Base-by-base conservation (phyloP, 2,113 vertebrate genomes). In the Rhagologus leucostigma region DNA sequence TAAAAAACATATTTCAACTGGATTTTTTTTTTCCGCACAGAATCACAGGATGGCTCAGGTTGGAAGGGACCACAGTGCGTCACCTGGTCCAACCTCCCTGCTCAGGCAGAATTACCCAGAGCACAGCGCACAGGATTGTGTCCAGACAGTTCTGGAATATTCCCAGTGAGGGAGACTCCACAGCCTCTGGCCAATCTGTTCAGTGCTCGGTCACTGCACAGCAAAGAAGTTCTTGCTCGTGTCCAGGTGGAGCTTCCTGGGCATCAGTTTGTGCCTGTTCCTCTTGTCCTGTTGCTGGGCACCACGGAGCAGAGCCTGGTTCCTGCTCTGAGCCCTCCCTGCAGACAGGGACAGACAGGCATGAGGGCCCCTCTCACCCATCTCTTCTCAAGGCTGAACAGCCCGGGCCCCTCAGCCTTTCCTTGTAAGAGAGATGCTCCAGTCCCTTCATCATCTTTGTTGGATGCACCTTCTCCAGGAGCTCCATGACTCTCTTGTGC, bases 1-100 rank as follows among this genome's bases (percentile, higher is more conserved):
- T 35, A 0, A 23, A 46, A 23, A 46, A 7, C 13, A 35, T 5
- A 3, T 5, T 42, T 30, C 3, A 13, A 2, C 22, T 46, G 8
- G 9, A 3, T 16, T 30, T 21, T 30, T 20, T 41, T 39, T n/a
- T 23, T 21, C 23, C 7, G 1, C 29, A 21, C 24, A n/a, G 29
- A 24, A 1, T 26, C 26, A 22, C 26, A 42, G 26, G 1, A 21
- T 35, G 21, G 10, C 11, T 21, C 24, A 42, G 35, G 41, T 15
- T 63, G 11, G 49, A 56, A 71, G 4, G 41, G 10, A 41, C 10
- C 47, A 3, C 0, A 41, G 41, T 24, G 41, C 12, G 13, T n/a
- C 24, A 30, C 1, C 24, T 14, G 16, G 24, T 41, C 16, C 65
- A 11, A 4, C 7, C 11, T n/a, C 35, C 23, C 56, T 41, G 20